Base-by-base conservation (phyloP, 2,888 invertebrate genomes). In the Lissocephala sabroskyi region DNA sequence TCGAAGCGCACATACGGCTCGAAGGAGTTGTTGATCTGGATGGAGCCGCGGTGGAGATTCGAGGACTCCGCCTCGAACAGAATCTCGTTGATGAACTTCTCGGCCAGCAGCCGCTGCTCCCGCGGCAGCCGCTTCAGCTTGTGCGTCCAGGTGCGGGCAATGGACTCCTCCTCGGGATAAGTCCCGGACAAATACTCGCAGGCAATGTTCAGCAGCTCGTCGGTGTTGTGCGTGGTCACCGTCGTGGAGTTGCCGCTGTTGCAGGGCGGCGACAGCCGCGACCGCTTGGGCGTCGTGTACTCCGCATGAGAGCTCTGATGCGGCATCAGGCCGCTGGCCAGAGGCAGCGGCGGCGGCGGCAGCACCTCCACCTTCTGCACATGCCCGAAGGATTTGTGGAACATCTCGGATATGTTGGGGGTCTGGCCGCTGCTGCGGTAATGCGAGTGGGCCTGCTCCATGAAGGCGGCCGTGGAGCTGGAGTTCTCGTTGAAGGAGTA, bases 41-140 rank as follows among this genome's bases (percentile, higher is more conserved):
- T 79, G 1, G 82, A 82, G 3, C 81, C 81, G 2, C 82, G 81
- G 51, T 83, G 82, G 47, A 82, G 54, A 26, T 80, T 83, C 9
- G 77, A 79, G 2, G 80, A 67, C 49, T 82, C 83, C 1, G 80
- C 82, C 49, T 82, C 82, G 26, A 82, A 82, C 0, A 82, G 73
- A 6, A 82, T 80, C 44, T 82, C 82, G 23, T 83, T 82, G 37
- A 82, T 81, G 40, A 82, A 83, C 4, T 82, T 80, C 49, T 82
- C 82, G 1, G 82, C 83, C n/a, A 82, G 66, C 2, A 83, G 56
- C 0, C 82, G 70, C 35, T 82, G 82, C 10, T 81, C 80, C 5
- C 76, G 68, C 0, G 76, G 75, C 44, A 82, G 53, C 13, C 80
- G 67, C 42, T 82, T 82, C 0, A 82, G 46, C 39, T 82, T 82